A percentile compares a stretch with the other conserved stretches of the same genome.
phyloP scores from a whole-genome alignment of 2,113 vertebrate genomes.

The Phoxinus phoxinus region DNA sequence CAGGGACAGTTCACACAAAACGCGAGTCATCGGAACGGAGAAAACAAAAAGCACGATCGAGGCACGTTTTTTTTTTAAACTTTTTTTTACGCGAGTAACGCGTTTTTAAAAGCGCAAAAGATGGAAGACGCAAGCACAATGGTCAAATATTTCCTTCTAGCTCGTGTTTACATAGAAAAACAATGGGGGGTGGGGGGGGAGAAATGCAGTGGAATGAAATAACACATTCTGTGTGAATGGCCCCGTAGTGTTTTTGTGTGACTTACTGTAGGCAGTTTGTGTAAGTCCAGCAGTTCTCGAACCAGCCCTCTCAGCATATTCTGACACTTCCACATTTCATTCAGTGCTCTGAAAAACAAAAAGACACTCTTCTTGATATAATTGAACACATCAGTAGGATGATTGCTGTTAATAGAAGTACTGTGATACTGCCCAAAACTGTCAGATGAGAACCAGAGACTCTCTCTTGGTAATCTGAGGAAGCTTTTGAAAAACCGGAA shows the following conservation, averaged over 20 bases:
- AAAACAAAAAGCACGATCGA: too few relatives aligned
- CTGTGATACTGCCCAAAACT: not conserved
- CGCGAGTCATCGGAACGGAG: too few relatives aligned
- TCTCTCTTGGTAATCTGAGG: not conserved
- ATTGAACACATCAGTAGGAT: not conserved
- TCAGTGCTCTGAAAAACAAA: slow-evolving; percentile 84
- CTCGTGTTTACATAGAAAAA: too few relatives aligned
- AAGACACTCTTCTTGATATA: slow-evolving; percentile 23
- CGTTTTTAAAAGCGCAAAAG: too few relatives aligned
- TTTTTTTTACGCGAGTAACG: too few relatives aligned
- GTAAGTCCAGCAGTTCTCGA: slow-evolving; percentile 93
- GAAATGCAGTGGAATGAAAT: too few relatives aligned
- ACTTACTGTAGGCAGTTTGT: slow-evolving; percentile 91
- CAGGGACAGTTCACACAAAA: too few relatives aligned
- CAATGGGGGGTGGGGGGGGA: too few relatives aligned
- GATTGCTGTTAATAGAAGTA: not conserved
- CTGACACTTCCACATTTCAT: slow-evolving; percentile 99
- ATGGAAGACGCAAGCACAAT: too few relatives aligned
- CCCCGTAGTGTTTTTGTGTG: not conserved
- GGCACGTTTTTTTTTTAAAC: too few relatives aligned
- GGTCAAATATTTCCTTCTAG: too few relatives aligned
- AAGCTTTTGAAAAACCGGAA: slow-evolving; percentile 2
- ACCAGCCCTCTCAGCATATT: slow-evolving; percentile 97
- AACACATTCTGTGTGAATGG: too few relatives aligned
- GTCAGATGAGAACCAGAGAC: not conserved